Percentiles rank a stretch among this genome's conserved stretches.
phyloP scores from a whole-genome alignment of 2,888 invertebrate species.

The Blastobasis lacticolella region DNA sequence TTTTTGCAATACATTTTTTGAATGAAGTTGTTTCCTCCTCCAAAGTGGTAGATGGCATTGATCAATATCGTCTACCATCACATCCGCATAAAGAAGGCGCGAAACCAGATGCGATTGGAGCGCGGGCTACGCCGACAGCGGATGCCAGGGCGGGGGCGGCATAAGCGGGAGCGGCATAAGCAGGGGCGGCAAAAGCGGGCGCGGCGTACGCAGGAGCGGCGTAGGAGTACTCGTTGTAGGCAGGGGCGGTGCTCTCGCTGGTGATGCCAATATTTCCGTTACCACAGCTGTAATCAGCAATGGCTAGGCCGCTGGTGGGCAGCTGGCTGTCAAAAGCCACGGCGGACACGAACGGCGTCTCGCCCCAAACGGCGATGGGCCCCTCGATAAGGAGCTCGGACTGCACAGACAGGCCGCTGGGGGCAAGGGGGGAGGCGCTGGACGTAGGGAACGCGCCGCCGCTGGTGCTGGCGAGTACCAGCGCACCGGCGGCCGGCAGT shows the following conservation, averaged over 20 bases:
- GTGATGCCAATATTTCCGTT: slow-evolving; percentile 15
- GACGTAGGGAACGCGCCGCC: slow-evolving; percentile 13
- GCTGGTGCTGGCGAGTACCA: neutral
- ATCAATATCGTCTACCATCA: no score
- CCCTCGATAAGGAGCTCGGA: slow-evolving; percentile 17
- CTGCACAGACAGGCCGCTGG: slow-evolving; percentile 14
- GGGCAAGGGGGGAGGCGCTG: slow-evolving; percentile 16
- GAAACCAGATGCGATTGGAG: no score
- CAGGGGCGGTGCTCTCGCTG: neutral
- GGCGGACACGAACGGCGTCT: slow-evolving; percentile 13
- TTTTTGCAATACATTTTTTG: no score
- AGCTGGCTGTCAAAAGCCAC: slow-evolving; percentile 17
- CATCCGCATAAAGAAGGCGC: no score
- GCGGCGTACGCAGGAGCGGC: no score
- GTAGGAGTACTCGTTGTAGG: neutral
- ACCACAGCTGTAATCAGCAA: slow-evolving; percentile 15
- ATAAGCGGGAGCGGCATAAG: no score
- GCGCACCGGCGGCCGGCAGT: no score
- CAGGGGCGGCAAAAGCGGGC: no score
- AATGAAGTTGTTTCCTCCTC: no score
- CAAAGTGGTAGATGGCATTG: no score
- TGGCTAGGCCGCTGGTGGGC: slow-evolving; percentile 13
- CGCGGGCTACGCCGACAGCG: no score
- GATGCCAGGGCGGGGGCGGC: no score
- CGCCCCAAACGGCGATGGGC: slow-evolving; percentile 10